phyloP scores from a whole-genome alignment of 2,113 vertebrate species.

The Protobothrops mucrosquamatus region DNA sequence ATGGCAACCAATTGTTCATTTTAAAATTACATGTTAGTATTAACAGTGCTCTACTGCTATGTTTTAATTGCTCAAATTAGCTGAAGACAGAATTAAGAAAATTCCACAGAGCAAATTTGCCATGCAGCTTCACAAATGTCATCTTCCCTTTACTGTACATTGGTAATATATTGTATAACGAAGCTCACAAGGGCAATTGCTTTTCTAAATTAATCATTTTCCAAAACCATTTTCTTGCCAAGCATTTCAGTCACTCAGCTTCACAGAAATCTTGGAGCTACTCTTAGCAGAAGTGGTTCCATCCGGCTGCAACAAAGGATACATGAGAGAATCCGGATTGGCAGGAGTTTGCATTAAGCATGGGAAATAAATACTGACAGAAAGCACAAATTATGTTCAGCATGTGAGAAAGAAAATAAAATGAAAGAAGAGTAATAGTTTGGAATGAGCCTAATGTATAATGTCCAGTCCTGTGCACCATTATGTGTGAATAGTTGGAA shows the following conservation, averaged over 20 bases:
- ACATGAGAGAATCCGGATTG: background rate
- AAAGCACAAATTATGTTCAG: slow-evolving; percentile 22
- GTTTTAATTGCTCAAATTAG: slow-evolving; percentile 13
- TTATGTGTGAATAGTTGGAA: background rate
- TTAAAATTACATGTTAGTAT: slow-evolving; percentile 19
- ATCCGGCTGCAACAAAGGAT: slow-evolving; percentile 18
- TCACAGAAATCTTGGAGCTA: slow-evolving; percentile 34
- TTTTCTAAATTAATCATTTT: slow-evolving; percentile 43
- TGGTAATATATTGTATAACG: slow-evolving; percentile 33
- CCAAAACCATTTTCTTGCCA: slow-evolving; percentile 14
- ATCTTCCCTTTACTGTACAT: background rate
- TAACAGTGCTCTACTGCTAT: background rate
- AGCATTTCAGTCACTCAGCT: slow-evolving; percentile 34
- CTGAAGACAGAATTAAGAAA: background rate
- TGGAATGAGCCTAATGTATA: background rate
- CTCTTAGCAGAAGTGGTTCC: slow-evolving; percentile 28
- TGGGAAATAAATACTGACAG: background rate
- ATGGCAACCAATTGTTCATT: slow-evolving; percentile 14
- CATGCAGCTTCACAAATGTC: slow-evolving; percentile 12
- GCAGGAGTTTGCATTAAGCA: slow-evolving; percentile 4
- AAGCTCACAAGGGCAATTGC: slow-evolving; percentile 8
- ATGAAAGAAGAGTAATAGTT: background rate
- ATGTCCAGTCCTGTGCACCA: background rate
- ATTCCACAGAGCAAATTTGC: slow-evolving; percentile 9
- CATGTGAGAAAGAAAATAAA: slow-evolving; percentile 11